Evolutionary conservation across 2,113 vertebrate species (phyloP).

Genomic region (Rousettus leschenaultii): DNA sequence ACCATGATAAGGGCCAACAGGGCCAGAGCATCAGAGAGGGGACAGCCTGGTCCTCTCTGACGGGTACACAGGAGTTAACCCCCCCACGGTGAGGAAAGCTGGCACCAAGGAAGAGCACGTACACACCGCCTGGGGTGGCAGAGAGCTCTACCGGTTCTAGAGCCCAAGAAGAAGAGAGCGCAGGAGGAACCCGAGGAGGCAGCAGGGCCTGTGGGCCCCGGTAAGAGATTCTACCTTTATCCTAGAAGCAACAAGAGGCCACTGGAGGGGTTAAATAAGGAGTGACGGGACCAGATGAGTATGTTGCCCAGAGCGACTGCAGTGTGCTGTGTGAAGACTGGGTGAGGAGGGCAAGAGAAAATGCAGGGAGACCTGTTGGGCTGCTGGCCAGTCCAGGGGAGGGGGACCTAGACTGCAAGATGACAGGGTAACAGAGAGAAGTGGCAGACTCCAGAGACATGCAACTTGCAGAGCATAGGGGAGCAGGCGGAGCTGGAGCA

Average conservation of each 20-base stretch:
- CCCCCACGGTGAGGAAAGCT: fast-evolving
- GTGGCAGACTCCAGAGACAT: not conserved
- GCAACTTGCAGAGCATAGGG: fast-evolving
- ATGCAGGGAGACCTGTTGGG: not conserved
- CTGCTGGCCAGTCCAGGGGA: not conserved
- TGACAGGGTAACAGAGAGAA: not conserved
- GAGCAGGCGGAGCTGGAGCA: not conserved
- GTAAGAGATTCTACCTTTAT: not conserved
- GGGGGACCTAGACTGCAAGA: not conserved
- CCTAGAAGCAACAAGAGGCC: not conserved
- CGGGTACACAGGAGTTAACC: not conserved
- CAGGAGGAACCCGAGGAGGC: not conserved
- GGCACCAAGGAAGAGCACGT: not conserved
- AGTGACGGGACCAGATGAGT: fast-evolving
- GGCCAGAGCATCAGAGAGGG: not conserved
- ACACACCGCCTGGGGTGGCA: fast-evolving
- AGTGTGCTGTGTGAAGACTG: not conserved
- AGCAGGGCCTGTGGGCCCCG: not conserved
- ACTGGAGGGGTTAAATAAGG: not conserved
- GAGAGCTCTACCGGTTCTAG: not conserved
- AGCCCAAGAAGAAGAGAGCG: not conserved
- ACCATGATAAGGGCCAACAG: not conserved
- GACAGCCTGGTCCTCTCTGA: not conserved
- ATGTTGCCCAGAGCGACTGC: too few relatives aligned
- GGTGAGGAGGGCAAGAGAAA: not conserved